Percentiles rank a stretch among this genome's conserved stretches.
These are phyloP conservation scores for Phrynosoma platyrhinos DNA, from an alignment of 2,113 vertebrate species.

Conservation along the genomic window DNA sequence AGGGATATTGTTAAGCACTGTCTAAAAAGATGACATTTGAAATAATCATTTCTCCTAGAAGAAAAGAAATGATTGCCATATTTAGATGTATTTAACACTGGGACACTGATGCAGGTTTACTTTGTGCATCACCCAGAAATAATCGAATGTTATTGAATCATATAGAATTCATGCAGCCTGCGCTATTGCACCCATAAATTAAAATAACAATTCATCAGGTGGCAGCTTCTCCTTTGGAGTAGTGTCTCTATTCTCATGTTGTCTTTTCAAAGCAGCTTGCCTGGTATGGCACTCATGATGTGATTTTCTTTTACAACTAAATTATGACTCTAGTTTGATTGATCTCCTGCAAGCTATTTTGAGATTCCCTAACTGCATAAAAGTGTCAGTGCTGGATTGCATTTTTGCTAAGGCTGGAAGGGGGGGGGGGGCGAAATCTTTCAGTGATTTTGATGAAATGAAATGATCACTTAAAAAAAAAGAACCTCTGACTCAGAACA, in stretches of 20 bases:
- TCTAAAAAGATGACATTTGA: constrained; percentile 50
- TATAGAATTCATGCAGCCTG: constrained; percentile 45
- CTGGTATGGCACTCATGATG: constrained; percentile 29
- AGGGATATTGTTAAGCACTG: constrained; percentile 44
- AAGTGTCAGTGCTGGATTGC: constrained; percentile 18
- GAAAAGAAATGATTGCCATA: constrained; percentile 57
- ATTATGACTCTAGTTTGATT: neutral
- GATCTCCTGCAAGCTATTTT: constrained; percentile 11
- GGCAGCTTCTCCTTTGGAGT: constrained; percentile 54
- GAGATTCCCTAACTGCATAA: constrained; percentile 28
- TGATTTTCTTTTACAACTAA: constrained; percentile 53
- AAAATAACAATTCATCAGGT: constrained; percentile 58
- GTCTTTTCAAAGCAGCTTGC: constrained; percentile 50
- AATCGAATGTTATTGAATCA: constrained; percentile 61
- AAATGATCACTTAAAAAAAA: neutral
- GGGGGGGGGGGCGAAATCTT: neutral
- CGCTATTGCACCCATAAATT: constrained; percentile 61
- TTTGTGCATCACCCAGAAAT: constrained; percentile 49
- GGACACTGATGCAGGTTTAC: constrained; percentile 58
- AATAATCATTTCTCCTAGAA: constrained; percentile 61
- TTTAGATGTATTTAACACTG: constrained; percentile 55
- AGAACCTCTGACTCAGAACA: neutral
- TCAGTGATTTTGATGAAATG: constrained; percentile 22
- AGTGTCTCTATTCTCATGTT: constrained; percentile 36
- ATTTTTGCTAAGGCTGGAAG: constrained; percentile 24